These are phyloP conservation scores for Liparis tanakae DNA, from an alignment of 2,797 vertebrate genomes.

Conservation along the genomic window DNA sequence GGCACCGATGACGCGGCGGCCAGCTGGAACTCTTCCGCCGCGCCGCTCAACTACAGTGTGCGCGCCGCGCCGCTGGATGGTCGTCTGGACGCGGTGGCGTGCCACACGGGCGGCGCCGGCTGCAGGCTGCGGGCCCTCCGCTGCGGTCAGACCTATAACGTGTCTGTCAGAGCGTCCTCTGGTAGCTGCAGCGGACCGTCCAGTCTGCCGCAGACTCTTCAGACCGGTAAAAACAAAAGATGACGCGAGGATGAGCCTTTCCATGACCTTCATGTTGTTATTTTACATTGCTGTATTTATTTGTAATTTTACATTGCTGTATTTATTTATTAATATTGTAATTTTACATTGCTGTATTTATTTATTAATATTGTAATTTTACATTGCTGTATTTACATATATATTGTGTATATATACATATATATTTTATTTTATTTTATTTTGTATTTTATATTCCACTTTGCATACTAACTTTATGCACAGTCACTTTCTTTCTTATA, in stretches of 20 bases:
- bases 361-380: no score
- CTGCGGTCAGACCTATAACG: slow-evolving; percentile 73
- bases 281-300: no score
- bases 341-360: no score
- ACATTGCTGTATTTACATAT: no score
- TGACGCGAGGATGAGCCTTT: background rate
- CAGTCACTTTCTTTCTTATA: no score
- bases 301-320: no score
- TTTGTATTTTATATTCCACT: no score
- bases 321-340: no score
- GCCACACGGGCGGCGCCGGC: slow-evolving; percentile 45
- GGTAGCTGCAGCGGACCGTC: slow-evolving; percentile 61
- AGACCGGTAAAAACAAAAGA: slow-evolving; percentile 67
- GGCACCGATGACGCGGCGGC: slow-evolving; percentile 56
- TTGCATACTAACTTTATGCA: no score
- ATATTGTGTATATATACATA: no score
- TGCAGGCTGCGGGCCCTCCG: slow-evolving; percentile 70
- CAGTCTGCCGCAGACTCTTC: slow-evolving; percentile 54
- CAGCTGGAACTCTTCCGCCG: slow-evolving; percentile 64
- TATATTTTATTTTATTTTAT: no score
- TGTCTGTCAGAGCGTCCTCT: slow-evolving; percentile 66
- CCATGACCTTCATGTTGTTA: background rate
- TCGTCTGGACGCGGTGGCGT: slow-evolving; percentile 40
- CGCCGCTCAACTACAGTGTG: slow-evolving; percentile 65
- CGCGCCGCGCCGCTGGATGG: slow-evolving; percentile 36